phyloP scores from a whole-genome alignment of 2,888 invertebrate genomes.

The Glyphotaelius pellucidus region DNA sequence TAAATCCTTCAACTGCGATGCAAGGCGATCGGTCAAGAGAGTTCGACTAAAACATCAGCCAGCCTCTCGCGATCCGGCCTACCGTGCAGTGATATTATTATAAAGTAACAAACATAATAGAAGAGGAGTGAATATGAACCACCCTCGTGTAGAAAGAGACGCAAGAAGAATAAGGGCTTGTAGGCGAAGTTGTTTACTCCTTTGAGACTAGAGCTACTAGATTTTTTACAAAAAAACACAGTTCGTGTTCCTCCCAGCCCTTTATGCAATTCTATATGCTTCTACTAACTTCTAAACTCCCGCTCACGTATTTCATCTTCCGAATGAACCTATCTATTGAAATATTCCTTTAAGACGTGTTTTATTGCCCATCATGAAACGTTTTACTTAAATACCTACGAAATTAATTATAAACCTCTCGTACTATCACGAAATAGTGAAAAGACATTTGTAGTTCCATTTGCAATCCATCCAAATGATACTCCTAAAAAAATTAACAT shows the following conservation, averaged over 20 bases:
- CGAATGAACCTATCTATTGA: neutral
- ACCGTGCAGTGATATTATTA: too few relatives aligned
- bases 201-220: constrained; percentile 54
- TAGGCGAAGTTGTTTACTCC: constrained; percentile 47
- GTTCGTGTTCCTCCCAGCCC: constrained; percentile 54
- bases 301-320: neutral
- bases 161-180: constrained; percentile 27
- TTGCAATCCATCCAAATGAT: too few relatives aligned
- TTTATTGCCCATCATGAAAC: neutral
- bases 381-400: too few relatives aligned
- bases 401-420: too few relatives aligned
- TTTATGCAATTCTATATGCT: neutral
- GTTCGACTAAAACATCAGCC: too few relatives aligned
- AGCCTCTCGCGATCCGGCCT: too few relatives aligned
- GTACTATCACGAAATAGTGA: too few relatives aligned
- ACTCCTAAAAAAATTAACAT: too few relatives aligned
- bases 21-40: too few relatives aligned
- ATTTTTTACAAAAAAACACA: constrained; percentile 56
- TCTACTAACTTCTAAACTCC: neutral
- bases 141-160: constrained; percentile 23
- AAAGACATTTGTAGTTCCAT: too few relatives aligned
- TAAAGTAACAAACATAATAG: too few relatives aligned
- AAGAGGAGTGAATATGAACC: neutral
- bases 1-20: too few relatives aligned
- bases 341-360: neutral